phyloP scores from a whole-genome alignment of 2,888 invertebrate species.

The Agonopterix heracliana region DNA sequence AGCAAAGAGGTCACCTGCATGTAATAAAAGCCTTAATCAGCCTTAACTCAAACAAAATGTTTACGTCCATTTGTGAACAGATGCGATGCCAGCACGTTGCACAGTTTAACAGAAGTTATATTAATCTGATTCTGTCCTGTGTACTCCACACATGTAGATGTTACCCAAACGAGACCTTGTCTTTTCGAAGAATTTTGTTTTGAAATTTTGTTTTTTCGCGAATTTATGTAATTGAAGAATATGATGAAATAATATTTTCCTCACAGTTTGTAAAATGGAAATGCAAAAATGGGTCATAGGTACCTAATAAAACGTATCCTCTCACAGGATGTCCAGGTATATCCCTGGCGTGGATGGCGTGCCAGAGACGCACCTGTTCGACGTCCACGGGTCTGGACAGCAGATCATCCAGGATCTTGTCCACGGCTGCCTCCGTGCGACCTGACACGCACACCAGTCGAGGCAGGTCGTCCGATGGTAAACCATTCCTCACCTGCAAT shows the following conservation, averaged over 20 bases:
- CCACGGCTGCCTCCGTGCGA: constrained; percentile 85
- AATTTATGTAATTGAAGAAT: neutral
- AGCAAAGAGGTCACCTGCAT: neutral
- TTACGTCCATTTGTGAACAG: neutral
- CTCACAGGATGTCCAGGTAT: constrained; percentile 82
- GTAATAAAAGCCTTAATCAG: neutral
- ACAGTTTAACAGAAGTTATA: neutral
- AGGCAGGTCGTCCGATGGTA: constrained; percentile 80
- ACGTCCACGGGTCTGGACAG: constrained; percentile 77
- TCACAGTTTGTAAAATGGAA: neutral
- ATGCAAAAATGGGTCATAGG: constrained; percentile 18
- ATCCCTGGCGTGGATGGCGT: constrained; percentile 75
- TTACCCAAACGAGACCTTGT: neutral
- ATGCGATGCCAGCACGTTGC: no score
- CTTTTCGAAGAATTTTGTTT: neutral
- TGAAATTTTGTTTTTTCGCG: no score
- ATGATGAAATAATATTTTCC: neutral
- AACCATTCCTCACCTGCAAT: constrained; percentile 71
- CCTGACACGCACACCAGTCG: constrained; percentile 86
- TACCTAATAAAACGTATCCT: constrained; percentile 80
- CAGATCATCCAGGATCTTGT: constrained; percentile 78
- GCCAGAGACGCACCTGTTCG: constrained; percentile 77
- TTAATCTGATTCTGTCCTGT: neutral
- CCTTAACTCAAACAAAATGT: neutral
- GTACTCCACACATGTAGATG: neutral